phyloP scores from a whole-genome alignment of 2,797 vertebrate genomes.

The Sebastes melanostomus region DNA sequence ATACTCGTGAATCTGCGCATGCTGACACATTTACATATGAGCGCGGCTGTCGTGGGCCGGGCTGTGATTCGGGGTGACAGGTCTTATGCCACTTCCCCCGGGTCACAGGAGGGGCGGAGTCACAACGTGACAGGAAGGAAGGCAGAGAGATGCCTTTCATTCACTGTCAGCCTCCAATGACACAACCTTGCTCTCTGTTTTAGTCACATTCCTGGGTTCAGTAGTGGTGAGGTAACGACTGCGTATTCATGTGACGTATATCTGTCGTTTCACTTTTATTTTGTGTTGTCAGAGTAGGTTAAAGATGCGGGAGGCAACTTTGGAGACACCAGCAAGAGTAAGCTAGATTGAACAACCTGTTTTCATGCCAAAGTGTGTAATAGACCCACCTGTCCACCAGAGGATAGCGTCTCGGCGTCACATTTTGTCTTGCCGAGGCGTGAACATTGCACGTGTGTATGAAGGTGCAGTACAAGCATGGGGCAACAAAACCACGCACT shows the following conservation, averaged over 20 bases:
- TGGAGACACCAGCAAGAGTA: background rate
- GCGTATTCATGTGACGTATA: conserved; percentile 21
- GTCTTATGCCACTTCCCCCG: conserved; percentile 69
- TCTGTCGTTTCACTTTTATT: conserved; percentile 18
- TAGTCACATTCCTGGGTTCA: background rate
- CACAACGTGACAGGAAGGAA: conserved; percentile 61
- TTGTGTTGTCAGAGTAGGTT: conserved; percentile 4
- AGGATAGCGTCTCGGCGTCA: background rate
- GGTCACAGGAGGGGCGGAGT: conserved; percentile 63
- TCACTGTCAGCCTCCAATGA: conserved; percentile 50
- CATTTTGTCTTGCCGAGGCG: background rate
- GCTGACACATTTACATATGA: conserved; percentile 78
- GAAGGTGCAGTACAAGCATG: background rate
- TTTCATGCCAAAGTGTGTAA: background rate
- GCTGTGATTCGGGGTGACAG: conserved; percentile 71
- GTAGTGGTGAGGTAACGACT: background rate
- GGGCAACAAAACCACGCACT: background rate
- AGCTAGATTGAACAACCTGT: background rate
- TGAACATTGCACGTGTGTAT: background rate
- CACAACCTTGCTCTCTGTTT: conserved; percentile 16
- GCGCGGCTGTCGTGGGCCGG: conserved; percentile 45
- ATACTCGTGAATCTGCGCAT: conserved; percentile 51
- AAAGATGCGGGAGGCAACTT: background rate
- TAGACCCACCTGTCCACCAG: background rate
- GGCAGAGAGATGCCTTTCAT: conserved; percentile 50